Evolutionary conservation across 2,888 invertebrate species (phyloP), one percentile per base, ranked within the genome.

Genomic region (Acanthosepion lycidas): DNA sequence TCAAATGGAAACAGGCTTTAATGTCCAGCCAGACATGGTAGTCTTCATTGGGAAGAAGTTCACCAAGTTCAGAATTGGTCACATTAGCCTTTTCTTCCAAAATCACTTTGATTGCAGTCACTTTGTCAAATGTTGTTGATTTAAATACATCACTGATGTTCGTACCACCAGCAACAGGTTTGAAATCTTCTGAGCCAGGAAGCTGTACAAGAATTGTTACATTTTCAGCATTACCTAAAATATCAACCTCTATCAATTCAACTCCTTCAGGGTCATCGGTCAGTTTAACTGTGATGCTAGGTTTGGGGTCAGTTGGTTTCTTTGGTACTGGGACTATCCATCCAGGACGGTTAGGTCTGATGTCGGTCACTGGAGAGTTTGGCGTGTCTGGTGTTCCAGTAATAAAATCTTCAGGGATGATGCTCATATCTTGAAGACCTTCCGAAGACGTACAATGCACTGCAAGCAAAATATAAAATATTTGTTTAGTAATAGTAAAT

Each of bases 261-360:
- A 92, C 92, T 3, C 92, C 92, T 92, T 92, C 92, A 42, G 92
- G 92, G 23, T 92, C 49, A 92, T 92, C 92, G 9, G 92, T 92
- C 42, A 92, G 48, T 48, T 92, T 92, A 48, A 92, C 48, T 0
- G 93, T 93, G 0, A 93, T 18, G 18, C 51, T 93, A 9, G 93
- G 93, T 53, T 93, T 93, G 3, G 93, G 93, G 28, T 93, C 49
- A 28, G n/a, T 53, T 48, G 92, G 93, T 23, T 12, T 18, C 53
- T 28, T 49, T 93, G 93, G 93, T 0, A 93, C 93, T 93, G 28
- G 93, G n/a, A 93, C 93, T n/a, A 6, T 51, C 93, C 93, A 93
- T 49, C 93, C 93, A 51, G 49, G n/a, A n/a, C 28, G 15, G 0
- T 26, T 53, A n/a, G 93, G 93, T 93, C 93, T 23, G 8, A 93